These are phyloP conservation scores for Isaurus tuberculatus DNA, from an alignment of 92 coral and sea anemone genomes.

Conservation along the genomic window DNA sequence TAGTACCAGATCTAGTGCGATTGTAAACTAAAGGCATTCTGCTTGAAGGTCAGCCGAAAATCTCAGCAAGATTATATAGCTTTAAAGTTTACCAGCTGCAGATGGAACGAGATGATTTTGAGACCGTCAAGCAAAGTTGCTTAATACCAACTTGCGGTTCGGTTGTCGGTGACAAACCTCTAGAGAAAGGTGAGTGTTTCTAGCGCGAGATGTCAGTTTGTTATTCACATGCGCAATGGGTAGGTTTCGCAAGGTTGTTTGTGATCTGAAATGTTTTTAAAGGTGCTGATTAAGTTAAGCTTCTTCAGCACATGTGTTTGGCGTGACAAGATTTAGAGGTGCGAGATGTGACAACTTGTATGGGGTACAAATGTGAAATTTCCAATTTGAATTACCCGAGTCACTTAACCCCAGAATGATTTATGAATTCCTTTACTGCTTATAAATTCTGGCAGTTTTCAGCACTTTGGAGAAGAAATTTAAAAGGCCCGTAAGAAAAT, in stretches of 20 bases:
- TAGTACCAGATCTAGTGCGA: background rate
- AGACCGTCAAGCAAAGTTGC: background rate
- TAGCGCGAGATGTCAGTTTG: background rate
- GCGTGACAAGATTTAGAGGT: background rate
- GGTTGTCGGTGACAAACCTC: background rate
- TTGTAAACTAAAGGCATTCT: background rate
- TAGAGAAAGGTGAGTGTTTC: slow-evolving; percentile 24
- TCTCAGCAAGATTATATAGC: background rate
- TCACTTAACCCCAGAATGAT: background rate
- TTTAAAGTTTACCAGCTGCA: background rate
- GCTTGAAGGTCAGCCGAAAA: background rate
- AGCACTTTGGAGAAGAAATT: background rate
- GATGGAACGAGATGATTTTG: background rate
- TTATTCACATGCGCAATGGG: background rate
- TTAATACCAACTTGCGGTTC: background rate
- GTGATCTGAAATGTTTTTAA: background rate
- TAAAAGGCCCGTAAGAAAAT: too few species aligned
- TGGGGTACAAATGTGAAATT: background rate
- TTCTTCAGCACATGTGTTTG: background rate
- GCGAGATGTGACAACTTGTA: background rate
- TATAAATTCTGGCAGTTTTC: background rate
- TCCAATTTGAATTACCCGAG: background rate
- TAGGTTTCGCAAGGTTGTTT: background rate
- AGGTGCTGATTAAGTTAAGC: too few species aligned
- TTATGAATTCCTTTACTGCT: background rate